A percentile compares a stretch with the other conserved stretches of the same genome.
Evolutionary conservation across 2,113 vertebrate species (phyloP).

Genomic region (Myanophis thanlyinensis): DNA sequence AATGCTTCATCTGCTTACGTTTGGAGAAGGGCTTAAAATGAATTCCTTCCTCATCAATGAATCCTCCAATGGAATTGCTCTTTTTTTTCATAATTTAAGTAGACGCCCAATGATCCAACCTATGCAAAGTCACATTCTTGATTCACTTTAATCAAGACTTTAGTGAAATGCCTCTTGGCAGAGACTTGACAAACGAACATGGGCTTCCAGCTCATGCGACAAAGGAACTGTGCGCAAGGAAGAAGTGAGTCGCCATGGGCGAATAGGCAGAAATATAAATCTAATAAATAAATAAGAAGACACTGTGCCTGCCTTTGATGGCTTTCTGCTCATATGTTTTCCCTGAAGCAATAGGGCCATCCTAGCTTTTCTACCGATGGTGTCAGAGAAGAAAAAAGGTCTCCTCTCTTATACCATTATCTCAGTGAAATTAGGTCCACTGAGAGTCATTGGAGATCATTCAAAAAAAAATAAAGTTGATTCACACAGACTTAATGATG

Average conservation of each 20-base stretch:
- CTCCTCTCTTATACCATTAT: neutral
- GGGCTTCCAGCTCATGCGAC: neutral
- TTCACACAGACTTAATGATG: neutral
- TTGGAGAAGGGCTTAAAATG: conserved; percentile 8
- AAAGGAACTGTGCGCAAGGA: neutral
- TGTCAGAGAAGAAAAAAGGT: neutral
- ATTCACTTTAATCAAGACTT: neutral
- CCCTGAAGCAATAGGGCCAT: neutral
- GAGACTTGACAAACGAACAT: neutral
- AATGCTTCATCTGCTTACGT: neutral
- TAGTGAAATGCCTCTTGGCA: neutral
- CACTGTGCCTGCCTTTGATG: neutral
- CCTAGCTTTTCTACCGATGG: neutral
- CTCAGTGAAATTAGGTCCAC: neutral
- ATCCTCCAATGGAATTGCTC: neutral
- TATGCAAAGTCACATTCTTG: neutral
- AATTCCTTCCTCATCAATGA: neutral
- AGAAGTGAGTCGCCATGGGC: no score
- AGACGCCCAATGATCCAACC: neutral
- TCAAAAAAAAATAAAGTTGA: neutral
- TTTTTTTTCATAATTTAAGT: neutral
- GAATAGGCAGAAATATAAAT: no score
- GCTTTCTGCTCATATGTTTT: neutral
- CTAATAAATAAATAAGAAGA: no score
- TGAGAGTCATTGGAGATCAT: no score